These are phyloP conservation scores for Brenthis ino DNA, from an alignment of 2,888 invertebrate genomes.

Conservation along the genomic window DNA sequence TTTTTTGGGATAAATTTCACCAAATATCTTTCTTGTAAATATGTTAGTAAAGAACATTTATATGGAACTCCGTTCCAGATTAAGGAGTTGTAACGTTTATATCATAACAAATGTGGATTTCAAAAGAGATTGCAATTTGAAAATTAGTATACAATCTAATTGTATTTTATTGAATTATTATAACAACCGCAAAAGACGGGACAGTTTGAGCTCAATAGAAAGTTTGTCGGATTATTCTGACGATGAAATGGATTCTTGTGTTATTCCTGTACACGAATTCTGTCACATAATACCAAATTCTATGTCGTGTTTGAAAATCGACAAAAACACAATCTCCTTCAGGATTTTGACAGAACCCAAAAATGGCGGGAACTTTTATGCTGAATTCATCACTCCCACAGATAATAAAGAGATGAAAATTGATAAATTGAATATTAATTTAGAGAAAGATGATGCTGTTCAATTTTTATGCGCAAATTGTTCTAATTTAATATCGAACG, in stretches of 20 bases:
- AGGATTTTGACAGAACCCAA: conserved; percentile 74
- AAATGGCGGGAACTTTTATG: conserved; percentile 72
- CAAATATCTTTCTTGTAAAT: conserved; percentile 42
- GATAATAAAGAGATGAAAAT: conserved; percentile 47
- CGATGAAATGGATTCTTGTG: conserved; percentile 62
- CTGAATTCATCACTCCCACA: conserved; percentile 60
- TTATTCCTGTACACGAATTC: conserved; percentile 67
- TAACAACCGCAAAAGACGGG: conserved; percentile 56
- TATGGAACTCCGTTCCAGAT: conserved; percentile 82
- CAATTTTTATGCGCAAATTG: conserved; percentile 70
- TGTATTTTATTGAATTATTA: conserved; percentile 73
- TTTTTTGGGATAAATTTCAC: background rate
- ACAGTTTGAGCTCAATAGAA: conserved; percentile 74
- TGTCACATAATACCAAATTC: conserved; percentile 77
- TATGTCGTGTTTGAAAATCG: conserved; percentile 76
- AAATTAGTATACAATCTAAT: conserved; percentile 73
- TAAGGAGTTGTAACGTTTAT: conserved; percentile 84
- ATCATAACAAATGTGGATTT: conserved; percentile 74
- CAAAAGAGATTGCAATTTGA: conserved; percentile 69
- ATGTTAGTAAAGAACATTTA: conserved; percentile 79
- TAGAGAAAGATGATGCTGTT: conserved; percentile 54
- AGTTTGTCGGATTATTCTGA: conserved; percentile 74
- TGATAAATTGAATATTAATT: conserved; percentile 57
- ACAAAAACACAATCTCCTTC: conserved; percentile 73
- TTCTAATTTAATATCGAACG: conserved; percentile 72